phyloP scores from a whole-genome alignment of 2,797 vertebrate species.

The Poeciliopsis paucimaculata region DNA sequence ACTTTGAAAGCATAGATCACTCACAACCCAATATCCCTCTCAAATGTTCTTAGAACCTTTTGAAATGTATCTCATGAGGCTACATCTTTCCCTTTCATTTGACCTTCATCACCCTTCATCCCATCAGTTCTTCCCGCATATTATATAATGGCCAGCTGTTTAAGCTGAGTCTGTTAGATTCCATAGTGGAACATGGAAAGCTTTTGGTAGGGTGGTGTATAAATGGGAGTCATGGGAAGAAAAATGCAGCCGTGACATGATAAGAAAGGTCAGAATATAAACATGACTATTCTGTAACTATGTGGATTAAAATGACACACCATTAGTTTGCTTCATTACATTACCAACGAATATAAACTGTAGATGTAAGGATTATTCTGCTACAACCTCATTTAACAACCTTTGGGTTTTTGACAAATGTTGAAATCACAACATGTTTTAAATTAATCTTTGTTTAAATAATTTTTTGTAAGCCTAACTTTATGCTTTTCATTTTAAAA shows the following conservation, averaged over 20 bases:
- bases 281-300: not conserved
- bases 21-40: slow-evolving; percentile 48
- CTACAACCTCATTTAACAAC: not conserved
- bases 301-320: not conserved
- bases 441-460: not conserved
- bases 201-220: not conserved
- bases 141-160: slow-evolving; percentile 6
- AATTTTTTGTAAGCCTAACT: not conserved
- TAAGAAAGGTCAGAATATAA: not conserved
- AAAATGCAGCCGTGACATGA: not conserved
- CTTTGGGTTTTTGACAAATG: not conserved
- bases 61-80: slow-evolving; percentile 46
- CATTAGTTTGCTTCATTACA: not conserved
- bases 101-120: slow-evolving; percentile 27
- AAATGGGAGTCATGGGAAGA: not conserved
- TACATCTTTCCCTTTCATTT: slow-evolving; percentile 16
- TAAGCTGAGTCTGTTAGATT: slow-evolving; percentile 7
- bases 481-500: not conserved
- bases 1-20: slow-evolving; percentile 54
- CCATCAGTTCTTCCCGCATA: slow-evolving; percentile 29
- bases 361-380: not conserved
- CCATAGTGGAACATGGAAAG: slow-evolving; percentile 9
- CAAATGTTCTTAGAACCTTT: slow-evolving; percentile 52
- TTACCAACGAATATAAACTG: not conserved
- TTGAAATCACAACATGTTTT: not conserved